Base-by-base conservation (phyloP, 2,888 invertebrate genomes). In the Eupithecia subumbrata region DNA sequence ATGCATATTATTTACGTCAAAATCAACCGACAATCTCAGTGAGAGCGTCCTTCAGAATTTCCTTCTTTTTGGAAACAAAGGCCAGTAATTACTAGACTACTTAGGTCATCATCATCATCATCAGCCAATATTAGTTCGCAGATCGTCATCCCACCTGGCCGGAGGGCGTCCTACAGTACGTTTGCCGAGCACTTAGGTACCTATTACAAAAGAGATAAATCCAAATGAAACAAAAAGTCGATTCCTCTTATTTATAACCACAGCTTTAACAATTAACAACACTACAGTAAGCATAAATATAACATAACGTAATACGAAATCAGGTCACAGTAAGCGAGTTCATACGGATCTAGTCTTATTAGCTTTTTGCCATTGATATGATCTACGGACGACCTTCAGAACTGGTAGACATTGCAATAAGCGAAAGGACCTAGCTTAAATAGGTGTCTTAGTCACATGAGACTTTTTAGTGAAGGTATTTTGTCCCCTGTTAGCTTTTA, bases 221-320 rank as follows among this genome's bases (percentile, higher is more conserved):
- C 5, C 1, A 72, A 82, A 78, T 80, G 71, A 87, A 84, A 84
- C 43, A 76, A 77, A 75, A 70, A 71, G 82, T 87, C 63, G 90
- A 92, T 93, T 92, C 93, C 94, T 91, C 92, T 91, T 89, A 90
- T 94, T 93, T 93, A 94, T 93, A 94, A 92, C 90, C 92, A 88
- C 87, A 93, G 88, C 83, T 88, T 89, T 92, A 93, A 93, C 91
- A 86, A 85, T 86, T 86, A 88, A 90, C 87, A 89, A 87, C 86
- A 88, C 83, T 80, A 83, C 84, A 87, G 81, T 83, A 84, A 84
- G 80, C 81, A 85, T 84, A 67, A 60, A 86, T 86, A 88, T 84
- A 88, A 85, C 82, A 84, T 83, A 87, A 85, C 82, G 80, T 84
- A 84, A 86, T 84, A 84, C 84, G 79, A 80, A 79, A 85, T 90